Conservation (phyloP, 2,113 vertebrate species). For the Martes martes region DNA sequence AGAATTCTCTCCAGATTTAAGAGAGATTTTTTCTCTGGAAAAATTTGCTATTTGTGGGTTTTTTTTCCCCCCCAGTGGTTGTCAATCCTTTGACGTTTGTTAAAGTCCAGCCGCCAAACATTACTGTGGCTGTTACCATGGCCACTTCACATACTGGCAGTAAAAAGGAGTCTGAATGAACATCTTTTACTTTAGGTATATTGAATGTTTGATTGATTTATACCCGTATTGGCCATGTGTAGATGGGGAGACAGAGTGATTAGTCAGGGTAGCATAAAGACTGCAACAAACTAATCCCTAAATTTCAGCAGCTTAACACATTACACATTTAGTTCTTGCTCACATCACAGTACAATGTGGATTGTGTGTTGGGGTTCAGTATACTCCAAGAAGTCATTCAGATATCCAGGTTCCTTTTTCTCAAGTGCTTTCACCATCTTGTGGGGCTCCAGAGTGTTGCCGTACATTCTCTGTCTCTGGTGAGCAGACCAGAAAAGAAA, state of each 20-base stretch:
- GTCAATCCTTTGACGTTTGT: neutral
- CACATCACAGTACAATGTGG: neutral
- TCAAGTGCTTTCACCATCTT: neutral
- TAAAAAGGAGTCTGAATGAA: neutral
- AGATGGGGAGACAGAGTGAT: neutral
- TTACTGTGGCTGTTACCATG: neutral
- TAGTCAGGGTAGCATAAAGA: neutral
- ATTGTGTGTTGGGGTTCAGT: neutral
- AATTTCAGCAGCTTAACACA: neutral
- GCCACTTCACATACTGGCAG: neutral
- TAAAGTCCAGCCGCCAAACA: neutral
- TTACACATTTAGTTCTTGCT: neutral
- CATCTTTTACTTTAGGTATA: neutral
- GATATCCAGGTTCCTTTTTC: neutral
- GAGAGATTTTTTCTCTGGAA: neutral
- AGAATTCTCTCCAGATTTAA: neutral
- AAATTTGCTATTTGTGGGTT: neutral
- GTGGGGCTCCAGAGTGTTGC: neutral
- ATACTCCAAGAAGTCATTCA: neutral
- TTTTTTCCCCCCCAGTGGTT: neutral
- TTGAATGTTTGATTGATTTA: neutral
- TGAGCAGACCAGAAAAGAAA: neutral
- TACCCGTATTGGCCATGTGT: neutral
- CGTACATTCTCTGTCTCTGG: neutral
- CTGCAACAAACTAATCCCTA: neutral